Base-by-base conservation (phyloP, 2,113 vertebrate genomes). In the Anolis carolinensis region DNA sequence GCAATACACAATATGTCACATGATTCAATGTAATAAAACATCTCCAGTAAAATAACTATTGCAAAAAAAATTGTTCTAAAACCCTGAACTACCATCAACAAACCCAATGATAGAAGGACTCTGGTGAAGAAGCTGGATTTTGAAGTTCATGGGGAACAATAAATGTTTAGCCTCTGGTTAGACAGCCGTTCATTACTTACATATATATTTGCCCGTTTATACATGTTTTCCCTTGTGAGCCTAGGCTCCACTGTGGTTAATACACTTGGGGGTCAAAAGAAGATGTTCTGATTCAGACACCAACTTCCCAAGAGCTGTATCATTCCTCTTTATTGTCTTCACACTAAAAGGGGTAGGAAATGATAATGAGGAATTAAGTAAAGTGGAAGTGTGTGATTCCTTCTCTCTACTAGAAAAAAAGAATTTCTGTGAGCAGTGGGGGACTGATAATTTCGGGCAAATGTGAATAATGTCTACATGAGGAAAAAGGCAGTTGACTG, bases 21-120 rank as follows among this genome's bases (percentile, higher is more conserved):
- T 52, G n/a, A 77, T 67, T 68, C 67, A 30, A 85, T 78, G 44
- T n/a, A 68, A 78, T 18, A 55, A 88, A 82, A 23, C 83, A 80
- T 62, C 52, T 86, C 18, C 68, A 71, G 39, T 23, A n/a, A 59
- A 5, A 36, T n/a, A 13, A 32, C 75, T 16, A 70, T 34, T 52
- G 32, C 32, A 70, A 70, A 34, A 23, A 34, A 36, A 72, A 72
- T 62, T 62, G 20, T 62, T 16, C 13, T 62, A 62, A 16, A 16
- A 20, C 20, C 59, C 20, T 7, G 20, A 62, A 7, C 13, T 16
- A 62, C 59, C 8, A 11, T 11, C 13, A 62, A 62, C 11, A 62
- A 11, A 62, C 59, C 11, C 59, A 62, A 52, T 21, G 20, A 34
- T 71, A 32, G 48, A 70, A n/a, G 11, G 1, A 20, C 39, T 44